These are phyloP conservation scores for Columba livia DNA, from an alignment of 2,113 vertebrate species.

Conservation along the genomic window DNA sequence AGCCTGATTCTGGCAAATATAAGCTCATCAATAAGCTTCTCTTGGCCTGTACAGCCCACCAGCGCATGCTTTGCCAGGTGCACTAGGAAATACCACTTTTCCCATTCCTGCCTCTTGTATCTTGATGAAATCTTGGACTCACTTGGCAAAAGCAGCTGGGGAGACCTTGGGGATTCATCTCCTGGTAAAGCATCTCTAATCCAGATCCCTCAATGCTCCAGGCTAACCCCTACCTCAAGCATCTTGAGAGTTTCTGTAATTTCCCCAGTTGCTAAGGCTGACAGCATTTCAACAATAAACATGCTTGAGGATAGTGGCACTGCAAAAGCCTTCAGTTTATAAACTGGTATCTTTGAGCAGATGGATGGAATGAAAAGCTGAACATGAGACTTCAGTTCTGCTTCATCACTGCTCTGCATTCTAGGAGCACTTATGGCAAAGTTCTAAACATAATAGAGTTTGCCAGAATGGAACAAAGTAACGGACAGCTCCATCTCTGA, in stretches of 20 bases:
- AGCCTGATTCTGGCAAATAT: background rate
- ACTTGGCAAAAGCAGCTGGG: background rate
- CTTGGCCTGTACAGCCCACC: background rate
- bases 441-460: background rate
- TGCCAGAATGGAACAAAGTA: background rate
- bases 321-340: background rate
- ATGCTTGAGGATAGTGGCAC: background rate
- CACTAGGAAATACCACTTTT: background rate
- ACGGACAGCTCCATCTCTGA: background rate
- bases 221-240: background rate
- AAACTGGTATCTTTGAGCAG: background rate
- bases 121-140: background rate
- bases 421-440: background rate
- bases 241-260: background rate
- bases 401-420: background rate
- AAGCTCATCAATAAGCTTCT: background rate
- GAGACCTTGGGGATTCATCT: background rate
- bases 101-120: background rate
- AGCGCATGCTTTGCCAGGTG: background rate
- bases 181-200: background rate
- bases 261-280: slow-evolving; percentile 43
- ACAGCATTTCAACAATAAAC: background rate
- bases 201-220: background rate
- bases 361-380: background rate
- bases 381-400: background rate